A percentile compares a stretch with the other conserved stretches of the same genome.
These are phyloP conservation scores for Cataglyphis albicans DNA, from an alignment of 2,888 invertebrate genomes.

Conservation along the genomic window DNA sequence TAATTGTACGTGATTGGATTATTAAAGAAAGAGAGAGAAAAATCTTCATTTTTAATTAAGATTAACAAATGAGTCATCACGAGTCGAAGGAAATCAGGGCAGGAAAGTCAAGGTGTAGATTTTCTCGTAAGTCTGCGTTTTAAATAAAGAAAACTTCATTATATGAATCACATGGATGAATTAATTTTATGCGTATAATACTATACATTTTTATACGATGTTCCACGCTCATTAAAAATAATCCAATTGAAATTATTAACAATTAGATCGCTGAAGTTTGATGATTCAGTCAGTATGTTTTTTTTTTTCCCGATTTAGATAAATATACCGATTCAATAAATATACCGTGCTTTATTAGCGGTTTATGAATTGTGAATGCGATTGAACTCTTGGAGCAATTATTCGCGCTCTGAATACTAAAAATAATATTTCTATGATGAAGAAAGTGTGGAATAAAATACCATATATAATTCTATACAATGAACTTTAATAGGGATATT, in stretches of 20 bases:
- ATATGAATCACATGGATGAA: background rate
- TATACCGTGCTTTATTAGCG: constrained; percentile 25
- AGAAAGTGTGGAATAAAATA: constrained; percentile 34
- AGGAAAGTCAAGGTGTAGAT: constrained; percentile 2
- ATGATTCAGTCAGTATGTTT: constrained; percentile 26
- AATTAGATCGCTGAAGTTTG: constrained; percentile 22
- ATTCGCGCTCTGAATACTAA: background rate
- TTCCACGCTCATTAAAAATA: constrained; percentile 5
- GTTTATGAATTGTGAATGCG: constrained; percentile 6
- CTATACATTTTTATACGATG: background rate
- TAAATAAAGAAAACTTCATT: background rate
- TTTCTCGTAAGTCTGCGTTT: constrained; percentile 16
- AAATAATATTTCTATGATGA: constrained; percentile 4
- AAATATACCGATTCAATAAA: constrained; percentile 25
- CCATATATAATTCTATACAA: background rate
- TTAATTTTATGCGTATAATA: constrained; percentile 20
- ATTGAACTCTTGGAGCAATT: constrained; percentile 17
- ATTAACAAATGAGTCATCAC: constrained; percentile 9
- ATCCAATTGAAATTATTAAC: constrained; percentile 29
- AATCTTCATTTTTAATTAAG: constrained; percentile 32
- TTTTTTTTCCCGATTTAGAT: constrained; percentile 2
- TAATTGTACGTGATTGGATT: background rate
- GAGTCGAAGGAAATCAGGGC: constrained; percentile 3
- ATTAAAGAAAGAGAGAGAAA: constrained; percentile 3
- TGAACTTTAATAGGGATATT: constrained; percentile 5